Base-by-base conservation (phyloP, 2,888 invertebrate genomes). In the Choreutis nemorana region DNA sequence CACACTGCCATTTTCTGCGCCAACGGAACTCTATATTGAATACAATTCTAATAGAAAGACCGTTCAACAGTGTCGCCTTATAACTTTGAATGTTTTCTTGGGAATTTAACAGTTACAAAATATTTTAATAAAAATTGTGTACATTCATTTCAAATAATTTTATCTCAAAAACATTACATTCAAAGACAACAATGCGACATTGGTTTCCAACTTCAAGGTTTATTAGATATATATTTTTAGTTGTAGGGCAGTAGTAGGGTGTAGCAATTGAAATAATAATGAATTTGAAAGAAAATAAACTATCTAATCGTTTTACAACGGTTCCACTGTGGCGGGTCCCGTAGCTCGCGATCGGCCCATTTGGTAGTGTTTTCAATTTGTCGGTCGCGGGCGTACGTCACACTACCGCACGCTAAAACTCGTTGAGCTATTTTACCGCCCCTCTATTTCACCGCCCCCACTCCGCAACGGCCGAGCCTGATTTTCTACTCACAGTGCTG, bases 361-460 rank as follows among this genome's bases (percentile, higher is more conserved):
- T 72, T 68, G 61, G 61, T 58, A 50, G 61, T 63, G 62, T 68
- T 68, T 68, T 62, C 72, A 70, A 70, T 71, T 71, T 71, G 68
- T 60, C 61, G 56, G 48, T 47, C 43, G 57, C 48, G 48, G 42
- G 65, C 59, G 68, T 72, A 68, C 68, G 68, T 72, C 72, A 26
- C n/a, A 15, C 13, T 6, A n/a, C 14, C 14, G 26, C 26, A 14
- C 26, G 15, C 26, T 9, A n/a, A n/a, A n/a, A n/a, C n/a, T n/a
- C n/a, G n/a, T n/a, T n/a, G n/a, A n/a, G n/a, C n/a, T n/a, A n/a
- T n/a, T n/a, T n/a, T n/a, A n/a, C n/a, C n/a, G n/a, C n/a, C n/a
- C n/a, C n/a, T n/a, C n/a, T n/a, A n/a, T n/a, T n/a, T n/a, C 50
- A 39, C 45, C 40, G 44, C 53, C 59, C 62, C 58, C 55, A 63